Conservation (phyloP, 1,140 invertebrate species). For the Steinernema khuongi region DNA sequence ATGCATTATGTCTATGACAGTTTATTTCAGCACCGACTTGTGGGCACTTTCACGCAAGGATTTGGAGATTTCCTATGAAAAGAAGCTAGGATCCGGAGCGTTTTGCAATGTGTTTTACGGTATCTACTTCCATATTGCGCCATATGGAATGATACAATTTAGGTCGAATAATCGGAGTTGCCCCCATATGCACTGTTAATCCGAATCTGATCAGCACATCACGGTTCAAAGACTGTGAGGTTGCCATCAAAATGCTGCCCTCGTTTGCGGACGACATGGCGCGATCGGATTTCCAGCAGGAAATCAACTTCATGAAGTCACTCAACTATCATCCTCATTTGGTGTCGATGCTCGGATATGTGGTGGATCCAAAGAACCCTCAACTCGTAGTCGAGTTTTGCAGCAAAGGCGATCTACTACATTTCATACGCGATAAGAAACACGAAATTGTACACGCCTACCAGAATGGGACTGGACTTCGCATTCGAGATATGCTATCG, state of each 20-base stretch:
- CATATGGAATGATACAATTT: neutral
- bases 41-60: neutral
- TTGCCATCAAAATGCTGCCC: conserved; percentile 41
- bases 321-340: conserved; percentile 46
- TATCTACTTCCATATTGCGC: neutral
- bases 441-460: conserved; percentile 37
- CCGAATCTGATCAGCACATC: conserved; percentile 21
- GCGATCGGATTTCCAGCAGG: conserved; percentile 39
- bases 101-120: conserved; percentile 48
- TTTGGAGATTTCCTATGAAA: conserved; percentile 42
- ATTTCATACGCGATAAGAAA: conserved; percentile 40
- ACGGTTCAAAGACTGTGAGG: conserved; percentile 26
- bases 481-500: conserved; percentile 43
- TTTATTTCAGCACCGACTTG: neutral
- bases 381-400: conserved; percentile 46
- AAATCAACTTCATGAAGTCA: conserved; percentile 54
- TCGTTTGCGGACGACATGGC: conserved; percentile 36
- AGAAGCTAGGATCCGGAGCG: conserved; percentile 45
- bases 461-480: conserved; percentile 32
- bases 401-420: conserved; percentile 44
- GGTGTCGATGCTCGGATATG: conserved; percentile 48
- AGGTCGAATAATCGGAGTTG: neutral
- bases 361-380: conserved; percentile 37
- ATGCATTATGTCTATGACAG: too few relatives aligned
- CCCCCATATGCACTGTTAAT: conserved; percentile 15